Conservation (phyloP, 23 tunicate genomes). For the Aplidium turbinatum region DNA sequence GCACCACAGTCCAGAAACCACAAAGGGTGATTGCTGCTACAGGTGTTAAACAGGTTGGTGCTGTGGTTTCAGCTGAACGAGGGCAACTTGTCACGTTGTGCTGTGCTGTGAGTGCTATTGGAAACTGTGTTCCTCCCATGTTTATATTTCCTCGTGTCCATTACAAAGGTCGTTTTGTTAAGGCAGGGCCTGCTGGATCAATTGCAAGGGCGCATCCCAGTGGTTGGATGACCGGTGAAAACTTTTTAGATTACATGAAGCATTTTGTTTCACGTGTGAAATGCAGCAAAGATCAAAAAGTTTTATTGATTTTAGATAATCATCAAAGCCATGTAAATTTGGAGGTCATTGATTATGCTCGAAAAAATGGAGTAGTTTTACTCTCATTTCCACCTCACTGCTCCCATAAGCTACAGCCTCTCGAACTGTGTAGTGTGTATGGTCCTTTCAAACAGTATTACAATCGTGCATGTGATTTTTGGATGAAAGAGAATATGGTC, state of each 20-base stretch:
- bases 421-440: slow-evolving; percentile 14
- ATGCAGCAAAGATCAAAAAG: not conserved
- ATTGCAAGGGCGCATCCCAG: slow-evolving; percentile 21
- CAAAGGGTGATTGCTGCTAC: not conserved
- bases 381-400: slow-evolving; percentile 39
- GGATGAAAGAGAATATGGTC: too few species aligned
- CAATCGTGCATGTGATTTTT: too few species aligned
- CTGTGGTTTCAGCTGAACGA: slow-evolving; percentile 1
- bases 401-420: slow-evolving; percentile 42
- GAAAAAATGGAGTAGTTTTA: slow-evolving; percentile 11
- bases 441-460: too few species aligned
- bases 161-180: slow-evolving; percentile 8
- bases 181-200: slow-evolving; percentile 26
- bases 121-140: slow-evolving; percentile 14
- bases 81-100: slow-evolving; percentile 2
- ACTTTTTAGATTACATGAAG: slow-evolving; percentile 18
- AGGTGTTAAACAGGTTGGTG: slow-evolving; percentile 16
- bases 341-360: slow-evolving; percentile 26
- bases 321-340: slow-evolving; percentile 29
- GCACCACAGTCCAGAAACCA: slow-evolving; percentile 10
- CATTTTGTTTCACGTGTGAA: slow-evolving; percentile 18
- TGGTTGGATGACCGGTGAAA: slow-evolving; percentile 34
- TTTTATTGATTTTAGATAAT: slow-evolving; percentile 18
- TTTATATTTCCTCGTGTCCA: not conserved
- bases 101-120: slow-evolving; percentile 14